Base-by-base conservation (phyloP, 2,797 vertebrate genomes). In the Ataeniobius toweri region DNA sequence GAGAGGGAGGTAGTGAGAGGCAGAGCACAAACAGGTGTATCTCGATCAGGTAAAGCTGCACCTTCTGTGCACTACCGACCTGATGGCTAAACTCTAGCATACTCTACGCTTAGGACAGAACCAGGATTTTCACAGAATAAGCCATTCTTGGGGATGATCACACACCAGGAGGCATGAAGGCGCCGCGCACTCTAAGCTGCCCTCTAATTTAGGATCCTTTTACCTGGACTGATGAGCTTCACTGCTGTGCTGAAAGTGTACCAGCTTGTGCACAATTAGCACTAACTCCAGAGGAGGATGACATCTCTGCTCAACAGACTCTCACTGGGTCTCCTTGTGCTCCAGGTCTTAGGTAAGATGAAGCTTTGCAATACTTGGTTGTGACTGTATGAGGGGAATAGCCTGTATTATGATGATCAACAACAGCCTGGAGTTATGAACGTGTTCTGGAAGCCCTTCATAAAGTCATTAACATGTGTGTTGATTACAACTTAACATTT, bases 21-120 rank as follows among this genome's bases (percentile, higher is more conserved):
- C 50, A 68, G 67, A 70, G 79, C 58, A 56, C 81, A 90, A 90
- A 92, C 93, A 94, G 93, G 93, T 94, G 93, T 89, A 93, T 90
- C 80, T 36, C 67, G 68, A 84, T 84, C 87, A 90, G 86, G 83
- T 91, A 87, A 58, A 55, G 82, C 85, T 89, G 87, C 82, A 10
- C 58, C 86, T 85, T 81, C 44, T 77, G 73, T 44, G 7, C 46
- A 68, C 41, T 18, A 41, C 74, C 82, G 80, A 83, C 79, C 78
- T 46, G 39, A 89, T 89, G 89, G 78, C 74, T 67, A 84, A 46
- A 28, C 24, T 65, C 55, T 2, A 39, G 72, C 41, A 26, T 58
- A 10, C 24, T 55, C 46, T 39, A 5, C 44, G 39, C 39, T 16
- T 0, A 0, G 76, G 61, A 73, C 26, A 46, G 71, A 65, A 55